These are phyloP conservation scores for Saxidomus purpurata DNA, from an alignment of 1,140 invertebrate species.

Conservation along the genomic window DNA sequence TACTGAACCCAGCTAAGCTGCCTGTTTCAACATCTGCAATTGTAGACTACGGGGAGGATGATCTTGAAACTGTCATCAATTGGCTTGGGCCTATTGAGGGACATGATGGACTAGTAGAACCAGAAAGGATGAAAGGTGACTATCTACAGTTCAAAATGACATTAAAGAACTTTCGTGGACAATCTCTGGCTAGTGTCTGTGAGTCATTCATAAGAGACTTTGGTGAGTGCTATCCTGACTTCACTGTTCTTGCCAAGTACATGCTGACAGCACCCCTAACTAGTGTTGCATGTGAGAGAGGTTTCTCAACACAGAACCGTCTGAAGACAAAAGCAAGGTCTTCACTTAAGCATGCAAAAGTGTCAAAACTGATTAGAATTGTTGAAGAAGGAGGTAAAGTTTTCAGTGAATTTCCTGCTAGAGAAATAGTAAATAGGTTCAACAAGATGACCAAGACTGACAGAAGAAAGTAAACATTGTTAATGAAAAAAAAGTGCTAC, in stretches of 20 bases:
- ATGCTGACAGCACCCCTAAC: constrained; percentile 19
- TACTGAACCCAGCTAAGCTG: not conserved
- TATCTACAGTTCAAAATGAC: not conserved
- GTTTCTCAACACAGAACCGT: constrained; percentile 25
- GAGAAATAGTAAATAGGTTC: not conserved
- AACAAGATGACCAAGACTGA: not conserved
- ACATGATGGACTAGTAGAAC: not conserved
- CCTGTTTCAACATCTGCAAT: constrained; percentile 1
- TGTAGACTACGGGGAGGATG: not conserved
- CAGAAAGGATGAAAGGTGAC: not conserved
- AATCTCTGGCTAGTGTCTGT: not conserved
- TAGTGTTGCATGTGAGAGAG: constrained; percentile 42
- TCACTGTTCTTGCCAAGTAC: constrained; percentile 12
- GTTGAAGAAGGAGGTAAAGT: constrained; percentile 18
- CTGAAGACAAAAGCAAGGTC: constrained; percentile 43
- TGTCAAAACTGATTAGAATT: constrained; percentile 30
- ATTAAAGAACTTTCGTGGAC: constrained; percentile 9
- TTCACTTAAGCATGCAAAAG: not conserved
- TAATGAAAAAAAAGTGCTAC: no score
- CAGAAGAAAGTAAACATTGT: no score
- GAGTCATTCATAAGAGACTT: not conserved
- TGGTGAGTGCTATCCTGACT: constrained; percentile 15
- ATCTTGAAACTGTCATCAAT: constrained; percentile 6
- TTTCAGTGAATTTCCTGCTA: not conserved
- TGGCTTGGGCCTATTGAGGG: not conserved